Base-by-base conservation (phyloP, 1,140 invertebrate species). In the Amyelois transitella region DNA sequence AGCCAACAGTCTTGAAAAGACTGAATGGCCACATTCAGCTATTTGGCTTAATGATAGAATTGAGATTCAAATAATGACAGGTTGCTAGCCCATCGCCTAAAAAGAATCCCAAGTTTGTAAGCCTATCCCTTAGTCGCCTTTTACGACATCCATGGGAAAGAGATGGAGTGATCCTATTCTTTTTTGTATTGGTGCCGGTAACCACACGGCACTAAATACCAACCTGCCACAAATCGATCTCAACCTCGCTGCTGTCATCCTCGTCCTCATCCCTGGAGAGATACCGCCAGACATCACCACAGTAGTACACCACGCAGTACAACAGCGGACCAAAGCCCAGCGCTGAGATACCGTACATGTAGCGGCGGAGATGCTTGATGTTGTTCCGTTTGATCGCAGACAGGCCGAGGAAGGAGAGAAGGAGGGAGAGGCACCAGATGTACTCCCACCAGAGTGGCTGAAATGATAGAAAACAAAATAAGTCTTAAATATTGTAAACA, bases 391-490 rank as follows among this genome's bases (percentile, higher is more conserved):
- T 93, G 62, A 97, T 92, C 17, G 97, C 95, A 28, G 94, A 92
- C 19, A 98, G 88, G n/a, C 94, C 97, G 20, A 97, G 78, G 78
- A 97, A 94, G 43, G 95, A 95, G 32, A 96, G 90, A n/a, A 97
- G 81, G 51, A 98, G 86, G 66, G 96, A 97, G 2, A 93, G 88
- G 64, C 95, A 93, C 97, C 97, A 99, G 62, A 96, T 91, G 79
- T 97, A 99, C 89, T 99, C 97, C 97, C 97, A 99, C 86, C 92
- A 91, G 21, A 96, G 79, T 20, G 96, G 95, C 92, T 95, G 79
- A 52, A 57, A 7, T 20, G 32, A 50, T 24, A 24, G 43, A 19
- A 12, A 22, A 45, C 45, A 21, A 32, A 24, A 24, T 43, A 8
- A 51, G 17, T n/a, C n/a, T n/a, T n/a, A n/a, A n/a, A n/a, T n/a